Conservation (phyloP, 2,888 invertebrate genomes). For the Ichneumoninae sp. region DNA sequence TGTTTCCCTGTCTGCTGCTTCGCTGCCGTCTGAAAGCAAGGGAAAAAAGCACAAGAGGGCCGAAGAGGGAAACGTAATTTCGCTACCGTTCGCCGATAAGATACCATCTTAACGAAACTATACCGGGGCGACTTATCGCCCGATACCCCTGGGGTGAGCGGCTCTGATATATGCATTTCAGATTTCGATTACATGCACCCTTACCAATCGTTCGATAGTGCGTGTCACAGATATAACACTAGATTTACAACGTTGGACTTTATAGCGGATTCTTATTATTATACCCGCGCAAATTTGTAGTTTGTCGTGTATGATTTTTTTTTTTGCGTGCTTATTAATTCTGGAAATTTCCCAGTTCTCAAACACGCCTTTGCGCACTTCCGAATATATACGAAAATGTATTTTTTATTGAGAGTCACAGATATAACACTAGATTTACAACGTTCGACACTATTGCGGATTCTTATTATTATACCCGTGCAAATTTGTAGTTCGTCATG, state of each 20-base stretch:
- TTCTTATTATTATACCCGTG: not conserved
- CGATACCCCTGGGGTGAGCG: not conserved
- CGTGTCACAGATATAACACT: not conserved
- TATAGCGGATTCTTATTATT: not conserved
- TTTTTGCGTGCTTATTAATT: not conserved
- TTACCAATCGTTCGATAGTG: slow-evolving; percentile 18
- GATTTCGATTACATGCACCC: slow-evolving; percentile 47
- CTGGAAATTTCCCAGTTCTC: too few relatives aligned
- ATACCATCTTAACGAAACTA: slow-evolving; percentile 59
- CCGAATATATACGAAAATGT: too few relatives aligned
- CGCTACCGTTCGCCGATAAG: slow-evolving; percentile 59
- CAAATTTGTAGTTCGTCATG: not conserved
- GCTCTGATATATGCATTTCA: slow-evolving; percentile 37
- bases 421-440: slow-evolving; percentile 13
- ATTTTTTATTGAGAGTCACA: not conserved
- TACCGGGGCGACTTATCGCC: slow-evolving; percentile 21
- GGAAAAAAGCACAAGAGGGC: not conserved
- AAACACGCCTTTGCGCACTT: too few relatives aligned
- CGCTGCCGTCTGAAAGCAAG: slow-evolving; percentile 11
- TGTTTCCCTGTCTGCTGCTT: slow-evolving; percentile 35
- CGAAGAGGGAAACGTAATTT: slow-evolving; percentile 63
- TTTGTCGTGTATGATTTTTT: not conserved
- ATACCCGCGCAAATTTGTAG: not conserved
- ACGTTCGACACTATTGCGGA: not conserved
- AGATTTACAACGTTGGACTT: slow-evolving; percentile 11